These are phyloP conservation scores for Tiliqua scincoides DNA, from an alignment of 2,113 vertebrate genomes.

Conservation along the genomic window DNA sequence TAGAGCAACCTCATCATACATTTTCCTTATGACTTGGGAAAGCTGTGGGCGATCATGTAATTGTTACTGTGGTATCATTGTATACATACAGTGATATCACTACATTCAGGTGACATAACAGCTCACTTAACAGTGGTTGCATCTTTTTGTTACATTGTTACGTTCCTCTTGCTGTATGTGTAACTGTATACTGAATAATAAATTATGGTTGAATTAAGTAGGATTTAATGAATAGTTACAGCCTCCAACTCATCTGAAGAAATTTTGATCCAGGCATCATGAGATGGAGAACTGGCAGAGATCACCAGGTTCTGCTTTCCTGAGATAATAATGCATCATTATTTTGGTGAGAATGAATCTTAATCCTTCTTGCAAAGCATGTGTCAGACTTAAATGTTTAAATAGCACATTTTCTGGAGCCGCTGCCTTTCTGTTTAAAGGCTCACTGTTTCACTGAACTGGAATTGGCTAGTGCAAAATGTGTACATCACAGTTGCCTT, in stretches of 20 bases:
- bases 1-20: not conserved
- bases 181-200: not conserved
- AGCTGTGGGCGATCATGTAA: not conserved
- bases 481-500: constrained; percentile 36
- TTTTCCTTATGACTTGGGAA: not conserved
- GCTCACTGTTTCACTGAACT: constrained; percentile 31
- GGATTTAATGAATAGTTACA: not conserved
- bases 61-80: no score
- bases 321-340: constrained; percentile 40
- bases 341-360: constrained; percentile 23
- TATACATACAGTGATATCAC: no score
- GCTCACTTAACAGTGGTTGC: not conserved
- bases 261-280: constrained; percentile 37
- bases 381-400: constrained; percentile 51
- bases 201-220: not conserved
- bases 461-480: constrained; percentile 45
- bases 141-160: not conserved
- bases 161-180: not conserved
- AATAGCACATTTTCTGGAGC: not conserved
- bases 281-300: constrained; percentile 24
- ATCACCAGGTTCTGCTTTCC: constrained; percentile 46
- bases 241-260: constrained; percentile 1
- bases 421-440: constrained; percentile 26
- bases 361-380: constrained; percentile 31
- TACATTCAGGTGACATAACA: no score